Evolutionary conservation across 1,140 invertebrate species (phyloP), one percentile per base, ranked within the genome.

Genomic region (Bilobella aurantiaca): DNA sequence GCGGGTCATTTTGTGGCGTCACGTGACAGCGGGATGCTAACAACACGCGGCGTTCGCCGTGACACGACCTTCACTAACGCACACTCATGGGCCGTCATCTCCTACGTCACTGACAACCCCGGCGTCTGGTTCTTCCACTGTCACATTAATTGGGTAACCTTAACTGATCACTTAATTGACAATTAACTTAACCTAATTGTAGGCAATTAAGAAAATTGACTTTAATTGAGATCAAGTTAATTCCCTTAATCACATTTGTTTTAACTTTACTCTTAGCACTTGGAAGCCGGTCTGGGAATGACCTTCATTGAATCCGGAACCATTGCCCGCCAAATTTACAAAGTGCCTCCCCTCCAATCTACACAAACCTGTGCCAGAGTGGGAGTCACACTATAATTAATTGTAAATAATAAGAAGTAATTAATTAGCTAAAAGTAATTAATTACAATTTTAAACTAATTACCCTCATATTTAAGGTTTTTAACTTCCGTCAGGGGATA

Each of bases 111-210:
- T 8, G 60, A 62, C 29, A 62, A 62, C 27, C 60, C 60, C 27
- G 60, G 60, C 8, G 31, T 23, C 18, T 62, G 60, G 60, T 30
- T 62, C n/a, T 37, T 62, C 23, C 60, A 62, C 37, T 62, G 53
- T 23, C 53, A 57, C 27, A 28, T 57, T 12, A 57, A 57, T 57
- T 57, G 53, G 53, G 34, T 42, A 42, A 8, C 18, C 18, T 42
- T 42, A 12, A 12, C 8, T 42, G 18, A 42, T 42, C 34, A 18
- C n/a, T n/a, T n/a, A n/a, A n/a, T n/a, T n/a, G n/a, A n/a, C n/a
- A n/a, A n/a, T n/a, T n/a, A n/a, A n/a, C n/a, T n/a, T n/a, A n/a
- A n/a, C n/a, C n/a, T n/a, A n/a, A n/a, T n/a, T n/a, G n/a, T n/a
- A n/a, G n/a, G n/a, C n/a, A n/a, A n/a, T n/a, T n/a, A n/a, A n/a